Evolutionary conservation across 2,888 invertebrate genomes (phyloP).

Genomic region (Pseudococcus longispinus): DNA sequence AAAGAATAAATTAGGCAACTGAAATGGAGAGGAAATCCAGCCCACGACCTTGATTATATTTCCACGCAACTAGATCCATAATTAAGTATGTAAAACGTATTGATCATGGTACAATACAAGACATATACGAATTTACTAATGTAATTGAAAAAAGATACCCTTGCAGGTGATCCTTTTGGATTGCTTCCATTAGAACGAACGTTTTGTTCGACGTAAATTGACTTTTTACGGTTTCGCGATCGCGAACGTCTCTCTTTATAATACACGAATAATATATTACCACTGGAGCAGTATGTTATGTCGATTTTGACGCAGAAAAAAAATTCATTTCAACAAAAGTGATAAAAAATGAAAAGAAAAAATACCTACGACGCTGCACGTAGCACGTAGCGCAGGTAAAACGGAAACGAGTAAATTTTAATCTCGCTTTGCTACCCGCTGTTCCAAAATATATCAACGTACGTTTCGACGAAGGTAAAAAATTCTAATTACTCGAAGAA

Average conservation of each 20-base stretch:
- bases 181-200: neutral
- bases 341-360: neutral
- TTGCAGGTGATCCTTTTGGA: neutral
- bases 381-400: neutral
- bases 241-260: neutral
- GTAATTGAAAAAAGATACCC: neutral
- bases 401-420: neutral
- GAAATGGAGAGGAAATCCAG: neutral
- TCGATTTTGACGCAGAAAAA: neutral
- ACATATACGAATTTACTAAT: neutral
- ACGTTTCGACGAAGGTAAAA: neutral
- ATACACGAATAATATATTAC: neutral
- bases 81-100: neutral
- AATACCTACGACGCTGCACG: neutral
- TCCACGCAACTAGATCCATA: neutral
- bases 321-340: neutral
- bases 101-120: neutral
- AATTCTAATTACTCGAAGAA: neutral
- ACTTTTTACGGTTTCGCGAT: neutral
- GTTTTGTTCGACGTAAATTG: neutral
- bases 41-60: neutral
- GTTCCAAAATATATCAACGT: neutral
- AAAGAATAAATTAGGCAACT: neutral
- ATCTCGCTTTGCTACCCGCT: neutral
- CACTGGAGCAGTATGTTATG: no score